Evolutionary conservation across 2,888 invertebrate species (phyloP).

Genomic region (Leptura quadrifasciata): DNA sequence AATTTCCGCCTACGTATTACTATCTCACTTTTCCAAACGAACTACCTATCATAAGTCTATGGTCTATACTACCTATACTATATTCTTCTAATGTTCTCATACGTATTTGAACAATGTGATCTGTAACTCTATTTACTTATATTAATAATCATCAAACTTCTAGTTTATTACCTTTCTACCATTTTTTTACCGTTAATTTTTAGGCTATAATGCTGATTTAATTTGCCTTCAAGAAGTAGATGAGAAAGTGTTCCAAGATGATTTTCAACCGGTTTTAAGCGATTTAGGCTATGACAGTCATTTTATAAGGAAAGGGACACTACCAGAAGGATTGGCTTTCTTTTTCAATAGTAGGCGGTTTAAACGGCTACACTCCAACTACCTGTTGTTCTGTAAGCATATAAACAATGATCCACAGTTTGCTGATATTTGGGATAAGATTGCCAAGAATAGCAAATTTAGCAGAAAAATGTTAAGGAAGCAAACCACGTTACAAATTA

Average conservation of each 20-base stretch:
- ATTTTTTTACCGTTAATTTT: too few species aligned
- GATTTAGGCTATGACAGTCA: conserved; percentile 77
- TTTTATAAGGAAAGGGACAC: conserved; percentile 84
- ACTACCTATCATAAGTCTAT: too few species aligned
- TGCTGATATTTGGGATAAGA: conserved; percentile 77
- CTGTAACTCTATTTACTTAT: too few species aligned
- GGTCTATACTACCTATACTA: too few species aligned
- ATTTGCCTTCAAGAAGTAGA: conserved; percentile 97
- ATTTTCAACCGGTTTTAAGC: conserved; percentile 79
- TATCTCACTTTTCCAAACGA: too few species aligned
- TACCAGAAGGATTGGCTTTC: conserved; percentile 88
- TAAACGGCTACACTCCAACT: conserved; percentile 75
- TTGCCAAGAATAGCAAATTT: conserved; percentile 78
- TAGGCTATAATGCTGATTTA: conserved; percentile 92
- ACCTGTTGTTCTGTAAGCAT: conserved; percentile 79
- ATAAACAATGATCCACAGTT: conserved; percentile 76
- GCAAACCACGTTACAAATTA: conserved; percentile 81
- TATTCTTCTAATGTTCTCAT: too few species aligned
- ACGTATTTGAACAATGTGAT: too few species aligned
- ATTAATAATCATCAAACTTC: too few species aligned
- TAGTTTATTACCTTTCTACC: too few species aligned
- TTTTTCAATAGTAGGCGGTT: conserved; percentile 86
- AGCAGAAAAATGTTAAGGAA: conserved; percentile 78
- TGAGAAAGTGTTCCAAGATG: conserved; percentile 81
- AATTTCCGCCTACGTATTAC: too few species aligned